These are phyloP conservation scores for Phenganax marumi DNA, from an alignment of 92 coral and sea anemone genomes.

Conservation along the genomic window DNA sequence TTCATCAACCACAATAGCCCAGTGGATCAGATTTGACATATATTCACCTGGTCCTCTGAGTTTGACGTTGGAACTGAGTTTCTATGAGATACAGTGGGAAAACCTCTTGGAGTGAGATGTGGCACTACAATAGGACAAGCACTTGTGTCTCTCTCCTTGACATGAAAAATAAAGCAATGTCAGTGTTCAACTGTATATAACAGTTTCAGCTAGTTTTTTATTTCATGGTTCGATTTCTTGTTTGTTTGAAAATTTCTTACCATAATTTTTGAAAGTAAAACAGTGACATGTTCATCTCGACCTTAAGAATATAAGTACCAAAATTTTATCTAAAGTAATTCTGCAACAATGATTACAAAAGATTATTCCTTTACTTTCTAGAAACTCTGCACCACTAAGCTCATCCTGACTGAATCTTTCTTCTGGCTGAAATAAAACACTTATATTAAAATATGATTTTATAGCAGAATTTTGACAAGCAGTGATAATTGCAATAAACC, in stretches of 20 bases:
- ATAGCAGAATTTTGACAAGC: not conserved
- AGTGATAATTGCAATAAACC: not conserved
- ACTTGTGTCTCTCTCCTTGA: constrained; percentile 76
- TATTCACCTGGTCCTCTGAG: not conserved
- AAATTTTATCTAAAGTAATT: no score
- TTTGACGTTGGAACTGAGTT: constrained; percentile 54
- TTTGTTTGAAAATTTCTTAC: no score
- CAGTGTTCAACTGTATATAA: not conserved
- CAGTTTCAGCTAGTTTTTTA: no score
- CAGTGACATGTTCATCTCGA: no score
- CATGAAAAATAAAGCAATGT: constrained; percentile 26
- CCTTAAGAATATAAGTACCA: no score
- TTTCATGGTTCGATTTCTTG: no score
- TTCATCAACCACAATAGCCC: not conserved
- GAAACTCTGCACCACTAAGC: constrained; percentile 59
- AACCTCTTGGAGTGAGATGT: constrained; percentile 65
- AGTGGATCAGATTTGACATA: not conserved
- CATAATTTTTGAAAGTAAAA: no score
- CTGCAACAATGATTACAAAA: no score
- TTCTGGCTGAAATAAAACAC: constrained; percentile 16
- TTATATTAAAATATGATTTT: not conserved
- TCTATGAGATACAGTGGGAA: constrained; percentile 81
- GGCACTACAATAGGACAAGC: constrained; percentile 59
- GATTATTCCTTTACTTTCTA: constrained; percentile 56
- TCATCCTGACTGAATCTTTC: constrained; percentile 20